Conservation (phyloP, 1,140 invertebrate species). For the Teleogryllus occipitalis region DNA sequence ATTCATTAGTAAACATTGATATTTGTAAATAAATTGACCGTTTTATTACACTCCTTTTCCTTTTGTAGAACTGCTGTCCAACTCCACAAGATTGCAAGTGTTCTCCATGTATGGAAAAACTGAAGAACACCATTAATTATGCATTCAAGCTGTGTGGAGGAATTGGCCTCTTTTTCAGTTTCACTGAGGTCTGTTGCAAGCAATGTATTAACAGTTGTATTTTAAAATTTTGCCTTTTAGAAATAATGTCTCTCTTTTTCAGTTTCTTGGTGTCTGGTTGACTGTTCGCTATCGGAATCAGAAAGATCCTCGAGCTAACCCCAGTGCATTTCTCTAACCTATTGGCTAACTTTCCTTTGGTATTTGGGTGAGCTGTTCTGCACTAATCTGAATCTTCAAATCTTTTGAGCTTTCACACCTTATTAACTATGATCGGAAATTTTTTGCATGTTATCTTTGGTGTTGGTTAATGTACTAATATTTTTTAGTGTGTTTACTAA, state of each 20-base stretch:
- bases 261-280: constrained; percentile 96
- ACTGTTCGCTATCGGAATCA: constrained; percentile 94
- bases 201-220: constrained; percentile 81
- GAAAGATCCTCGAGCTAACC: constrained; percentile 91
- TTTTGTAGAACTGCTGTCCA: constrained; percentile 27
- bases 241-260: constrained; percentile 41
- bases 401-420: constrained; percentile 1
- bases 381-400: neutral
- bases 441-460: neutral
- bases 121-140: constrained; percentile 71
- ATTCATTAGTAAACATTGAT: neutral
- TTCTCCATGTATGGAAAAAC: constrained; percentile 59
- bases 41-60: neutral
- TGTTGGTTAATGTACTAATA: neutral
- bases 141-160: constrained; percentile 87
- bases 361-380: neutral
- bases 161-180: constrained; percentile 92
- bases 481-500: neutral
- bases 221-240: constrained; percentile 97
- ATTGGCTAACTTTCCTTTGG: neutral
- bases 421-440: neutral
- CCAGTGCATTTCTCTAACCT: constrained; percentile 86
- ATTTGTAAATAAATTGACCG: neutral
- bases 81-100: constrained; percentile 47
- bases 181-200: constrained; percentile 73